Base-by-base conservation (phyloP, 2,797 vertebrate species). In the Mus minutoides region DNA sequence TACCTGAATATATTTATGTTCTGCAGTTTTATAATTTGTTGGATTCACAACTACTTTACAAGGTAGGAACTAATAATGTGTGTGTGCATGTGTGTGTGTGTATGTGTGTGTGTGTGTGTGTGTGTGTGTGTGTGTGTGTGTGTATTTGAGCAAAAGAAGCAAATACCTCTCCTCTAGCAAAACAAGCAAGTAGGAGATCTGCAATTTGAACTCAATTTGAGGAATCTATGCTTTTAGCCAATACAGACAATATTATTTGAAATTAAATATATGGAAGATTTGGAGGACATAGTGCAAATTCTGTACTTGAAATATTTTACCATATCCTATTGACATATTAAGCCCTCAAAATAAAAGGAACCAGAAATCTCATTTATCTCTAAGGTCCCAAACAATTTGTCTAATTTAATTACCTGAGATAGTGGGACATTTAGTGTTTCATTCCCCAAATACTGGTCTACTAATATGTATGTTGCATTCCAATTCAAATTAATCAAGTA, bases 191-290 rank as follows among this genome's bases (percentile, higher is more conserved):
- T 90, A 37, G 19, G 79, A 71, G 52, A 87, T 90, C 49, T 76
- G 26, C 37, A 26, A 88, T 60, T 85, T n/a, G 37, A 95, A 95
- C 16, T 34, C 54, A 90, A 29, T 88, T 3, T 91, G 29, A 49
- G 34, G n/a, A 89, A 26, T 29, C 19, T 37, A 56, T 80, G 54
- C 9, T 82, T 19, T 89, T 94, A 88, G 75, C 5, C 24, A 84
- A 29, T 71, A 5, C 21, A 29, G 26, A 93, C 91, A 86, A n/a
- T 71, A 69, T 85, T 91, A 92, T 87, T 37, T 90, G 79, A 64
- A 8, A n/a, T 76, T 56, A 90, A 89, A 91, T 4, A 49, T 80
- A 56, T 69, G 43, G 34, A 56, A 49, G n/a, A 87, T 88, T 37
- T 37, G 4, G 5, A 13, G 21, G 22, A 64, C 34, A 14, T 16